Evolutionary conservation across 2,797 vertebrate species (phyloP), one percentile per base, ranked within the genome.

Genomic region (Pipistrellus pygmaeus): DNA sequence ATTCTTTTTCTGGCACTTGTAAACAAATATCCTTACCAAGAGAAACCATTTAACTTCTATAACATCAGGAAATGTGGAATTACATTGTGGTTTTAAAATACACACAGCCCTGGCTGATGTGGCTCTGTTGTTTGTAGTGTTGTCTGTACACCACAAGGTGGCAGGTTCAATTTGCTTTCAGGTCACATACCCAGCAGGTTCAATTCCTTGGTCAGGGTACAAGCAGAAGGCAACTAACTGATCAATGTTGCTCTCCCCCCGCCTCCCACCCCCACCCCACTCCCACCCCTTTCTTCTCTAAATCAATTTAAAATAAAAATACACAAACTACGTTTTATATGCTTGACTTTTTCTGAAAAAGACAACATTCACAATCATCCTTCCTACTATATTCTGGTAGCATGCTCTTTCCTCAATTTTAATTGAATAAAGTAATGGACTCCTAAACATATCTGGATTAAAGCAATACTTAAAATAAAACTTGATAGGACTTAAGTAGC

Each of bases 1-100:
- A 85, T 21, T 82, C 73, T 84, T 85, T 85, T 96, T 82, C 90
- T 93, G 86, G 91, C 71, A 97, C 44, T 88, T 96, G 32, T 77
- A 94, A 96, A 77, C 78, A 89, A 96, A 76, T 66, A 91, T 41
- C 46, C 51, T 96, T 91, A 85, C 21, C 41, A 90, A 85, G 41
- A 97, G 35, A 84, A 91, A 88, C 72, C 30, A 55, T 44, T 95
- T 48, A 83, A 64, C 60, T 96, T 97, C 89, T 88, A 35, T 60
- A 94, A 35, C 21, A 91, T 93, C 75, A 90, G 81, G 15, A 95
- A 90, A 35, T 87, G 20, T 80, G 32, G 60, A 89, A 27, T 68
- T 92, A 86, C 95, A 88, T 0, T 82, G 75, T 94, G 44, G 68
- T 41, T 32, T 92, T 25, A 91, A 81, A 93, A 38, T 32, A 94